Percentiles rank a stretch among this genome's conserved stretches.
Conservation (phyloP, 2,888 invertebrate genomes). For the Cephus nigrinus region DNA sequence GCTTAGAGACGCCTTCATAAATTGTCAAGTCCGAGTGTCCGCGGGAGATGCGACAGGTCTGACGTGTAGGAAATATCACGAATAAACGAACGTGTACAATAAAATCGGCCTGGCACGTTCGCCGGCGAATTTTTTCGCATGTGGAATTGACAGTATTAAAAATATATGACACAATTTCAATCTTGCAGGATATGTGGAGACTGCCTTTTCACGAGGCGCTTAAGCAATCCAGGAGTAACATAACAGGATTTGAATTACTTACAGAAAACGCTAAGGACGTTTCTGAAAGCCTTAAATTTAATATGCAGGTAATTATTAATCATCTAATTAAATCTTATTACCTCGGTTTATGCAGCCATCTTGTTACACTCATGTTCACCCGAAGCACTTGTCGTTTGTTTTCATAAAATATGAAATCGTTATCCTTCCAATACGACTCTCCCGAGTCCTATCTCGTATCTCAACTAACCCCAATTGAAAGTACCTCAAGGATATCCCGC, state of each 20-base stretch:
- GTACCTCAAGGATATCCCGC: background rate
- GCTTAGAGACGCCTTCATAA: background rate
- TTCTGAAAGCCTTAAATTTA: background rate
- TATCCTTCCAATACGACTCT: background rate
- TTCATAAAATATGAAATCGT: background rate
- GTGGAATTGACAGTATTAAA: background rate
- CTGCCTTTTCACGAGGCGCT: slow-evolving; percentile 37
- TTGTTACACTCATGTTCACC: background rate
- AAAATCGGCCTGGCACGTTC: background rate
- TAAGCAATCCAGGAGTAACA: slow-evolving; percentile 47
- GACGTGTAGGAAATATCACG: background rate
- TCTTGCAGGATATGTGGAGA: slow-evolving; percentile 46
- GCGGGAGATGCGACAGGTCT: background rate
- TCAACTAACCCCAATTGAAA: background rate
- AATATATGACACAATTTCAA: background rate
- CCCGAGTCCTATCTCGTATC: slow-evolving; percentile 2
- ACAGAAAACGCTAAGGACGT: slow-evolving; percentile 36
- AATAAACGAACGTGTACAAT: background rate
- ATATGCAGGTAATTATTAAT: slow-evolving; percentile 3
- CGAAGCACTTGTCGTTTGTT: background rate
- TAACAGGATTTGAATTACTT: slow-evolving; percentile 52
- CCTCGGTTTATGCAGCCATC: background rate
- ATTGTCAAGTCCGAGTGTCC: background rate
- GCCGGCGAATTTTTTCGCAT: background rate
- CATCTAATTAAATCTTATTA: background rate